phyloP scores from a whole-genome alignment of 2,113 vertebrate genomes.

The Pteropus alecto region DNA sequence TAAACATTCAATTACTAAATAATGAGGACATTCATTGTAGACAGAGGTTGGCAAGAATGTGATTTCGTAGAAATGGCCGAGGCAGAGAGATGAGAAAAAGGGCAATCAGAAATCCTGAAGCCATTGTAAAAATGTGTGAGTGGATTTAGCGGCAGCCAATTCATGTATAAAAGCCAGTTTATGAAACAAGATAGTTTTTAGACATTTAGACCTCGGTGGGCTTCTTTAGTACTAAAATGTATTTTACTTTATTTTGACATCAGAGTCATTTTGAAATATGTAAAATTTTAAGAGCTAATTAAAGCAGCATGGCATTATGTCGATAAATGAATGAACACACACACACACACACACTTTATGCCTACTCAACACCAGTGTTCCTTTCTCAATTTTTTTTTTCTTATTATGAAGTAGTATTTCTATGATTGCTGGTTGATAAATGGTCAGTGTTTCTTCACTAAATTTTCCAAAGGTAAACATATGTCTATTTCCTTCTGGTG shows the following conservation, averaged over 20 bases:
- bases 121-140: neutral
- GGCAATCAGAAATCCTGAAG: neutral
- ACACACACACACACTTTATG: neutral
- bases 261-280: neutral
- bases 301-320: neutral
- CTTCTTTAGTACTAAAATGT: neutral
- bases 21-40: neutral
- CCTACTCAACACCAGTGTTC: accelerated
- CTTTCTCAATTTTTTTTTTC: neutral
- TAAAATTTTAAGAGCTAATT: neutral
- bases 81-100: neutral
- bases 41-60: neutral
- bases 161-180: neutral
- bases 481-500: neutral
- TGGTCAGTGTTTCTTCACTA: neutral
- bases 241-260: neutral
- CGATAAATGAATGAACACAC: neutral
- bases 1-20: neutral
- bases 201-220: neutral
- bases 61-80: neutral
- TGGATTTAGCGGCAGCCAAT: neutral
- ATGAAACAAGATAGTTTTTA: neutral
- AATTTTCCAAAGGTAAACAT: neutral
- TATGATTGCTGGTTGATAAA: neutral
- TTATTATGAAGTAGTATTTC: neutral